Evolutionary conservation across 2,113 vertebrate genomes (phyloP), one percentile per base, ranked within the genome.

Genomic region (Entosphenus tridentatus): DNA sequence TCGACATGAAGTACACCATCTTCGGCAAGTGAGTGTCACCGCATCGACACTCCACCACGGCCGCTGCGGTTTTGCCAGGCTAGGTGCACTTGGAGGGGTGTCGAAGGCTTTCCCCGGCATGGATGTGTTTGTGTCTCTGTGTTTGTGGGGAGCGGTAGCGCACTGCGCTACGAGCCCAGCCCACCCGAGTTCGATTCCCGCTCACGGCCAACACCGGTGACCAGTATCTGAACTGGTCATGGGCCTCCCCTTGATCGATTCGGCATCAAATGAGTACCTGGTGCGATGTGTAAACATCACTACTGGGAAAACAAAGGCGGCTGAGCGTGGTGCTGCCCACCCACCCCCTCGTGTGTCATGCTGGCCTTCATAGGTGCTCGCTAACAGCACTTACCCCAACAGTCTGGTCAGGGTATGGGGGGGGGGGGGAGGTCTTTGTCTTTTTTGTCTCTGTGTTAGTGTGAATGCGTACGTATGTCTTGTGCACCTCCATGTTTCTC

Each of bases 1-100:
- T 96, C 71, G 93, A 98, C 76, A 98, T 98, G 93, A 98, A 95
- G 76, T 96, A 98, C 74, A 96, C 90, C 0, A 84, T 89, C 67
- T 93, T 96, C 82, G 90, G 93, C 76, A 96, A 96, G 93, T 98
- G 78, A 73, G 92, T 79, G 65, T 14, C 0, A 69, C 39, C 58
- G 11, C 65, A 2, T 14, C 1, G 10, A 65, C 39, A 39, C 39
- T 39, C 39, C 39, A 7, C 39, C 39, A 39, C 39, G 39, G 39
- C 39, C 39, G 39, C 6, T 39, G 39, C 39, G 39, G 5, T 39
- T 39, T 39, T 39, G 39, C 39, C 39, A 65, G 62, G 21, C 62
- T 9, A 21, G 62, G 21, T n/a, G 21, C n/a, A 65, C n/a, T 65
- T 65, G 62, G n/a, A 21, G 10, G 62, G 10, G 10, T 16, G 21